Evolutionary conservation across 2,113 vertebrate genomes (phyloP).

Genomic region (Gavialis gangeticus): DNA sequence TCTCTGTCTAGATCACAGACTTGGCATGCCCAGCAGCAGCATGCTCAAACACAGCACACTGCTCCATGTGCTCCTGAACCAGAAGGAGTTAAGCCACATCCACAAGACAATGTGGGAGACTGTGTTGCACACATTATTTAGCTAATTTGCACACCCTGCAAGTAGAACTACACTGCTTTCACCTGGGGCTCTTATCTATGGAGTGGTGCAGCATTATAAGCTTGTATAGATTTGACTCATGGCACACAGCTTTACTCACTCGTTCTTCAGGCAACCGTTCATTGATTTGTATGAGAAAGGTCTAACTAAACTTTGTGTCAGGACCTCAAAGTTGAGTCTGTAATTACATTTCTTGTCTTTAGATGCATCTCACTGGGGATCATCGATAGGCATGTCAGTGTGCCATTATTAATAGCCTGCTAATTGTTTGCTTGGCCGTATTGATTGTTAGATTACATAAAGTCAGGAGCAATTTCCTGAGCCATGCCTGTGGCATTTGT

Average conservation of each 20-base stretch:
- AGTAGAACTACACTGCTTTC: too few species aligned
- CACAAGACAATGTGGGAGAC: too few species aligned
- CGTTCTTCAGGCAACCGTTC: neutral
- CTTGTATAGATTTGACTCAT: too few species aligned
- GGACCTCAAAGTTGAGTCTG: neutral
- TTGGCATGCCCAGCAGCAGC: too few species aligned
- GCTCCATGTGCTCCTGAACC: too few species aligned
- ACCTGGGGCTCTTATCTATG: too few species aligned
- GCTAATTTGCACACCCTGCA: too few species aligned
- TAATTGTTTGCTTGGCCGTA: conserved; percentile 55
- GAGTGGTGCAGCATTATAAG: too few species aligned
- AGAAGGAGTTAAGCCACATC: too few species aligned
- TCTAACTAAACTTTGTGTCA: neutral
- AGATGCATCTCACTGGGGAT: neutral
- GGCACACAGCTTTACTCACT: neutral
- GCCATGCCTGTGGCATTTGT: conserved; percentile 51
- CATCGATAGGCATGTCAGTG: neutral
- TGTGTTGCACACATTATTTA: too few species aligned
- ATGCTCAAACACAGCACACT: too few species aligned
- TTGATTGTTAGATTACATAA: conserved; percentile 62
- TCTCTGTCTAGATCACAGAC: too few species aligned
- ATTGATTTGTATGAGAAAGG: neutral
- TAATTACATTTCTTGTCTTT: neutral
- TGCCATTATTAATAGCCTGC: conserved; percentile 31
- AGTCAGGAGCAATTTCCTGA: conserved; percentile 42